These are phyloP conservation scores for Drosophila bunnanda DNA, from an alignment of 2,888 invertebrate genomes.

Conservation along the genomic window DNA sequence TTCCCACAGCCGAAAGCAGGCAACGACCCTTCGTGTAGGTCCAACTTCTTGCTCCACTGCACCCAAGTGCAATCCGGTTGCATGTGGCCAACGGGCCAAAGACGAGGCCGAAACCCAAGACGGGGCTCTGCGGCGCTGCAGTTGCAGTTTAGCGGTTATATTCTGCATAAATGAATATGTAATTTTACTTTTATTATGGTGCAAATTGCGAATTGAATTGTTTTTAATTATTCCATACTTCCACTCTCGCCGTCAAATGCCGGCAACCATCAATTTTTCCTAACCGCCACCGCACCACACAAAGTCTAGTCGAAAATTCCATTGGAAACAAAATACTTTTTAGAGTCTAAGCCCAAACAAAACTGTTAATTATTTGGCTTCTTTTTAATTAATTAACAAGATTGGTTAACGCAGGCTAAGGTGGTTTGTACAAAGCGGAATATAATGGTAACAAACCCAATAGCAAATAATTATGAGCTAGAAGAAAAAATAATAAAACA, in stretches of 20 bases:
- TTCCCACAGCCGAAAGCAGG: constrained; percentile 42
- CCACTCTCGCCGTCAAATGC: constrained; percentile 5
- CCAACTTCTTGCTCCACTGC: constrained; percentile 64
- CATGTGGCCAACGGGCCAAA: constrained; percentile 36
- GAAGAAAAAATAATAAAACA: constrained; percentile 1
- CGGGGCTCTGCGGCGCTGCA: constrained; percentile 42
- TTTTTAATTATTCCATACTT: constrained; percentile 62
- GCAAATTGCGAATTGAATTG: constrained; percentile 82
- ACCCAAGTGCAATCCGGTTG: constrained; percentile 37
- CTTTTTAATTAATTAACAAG: constrained; percentile 1
- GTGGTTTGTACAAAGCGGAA: background rate
- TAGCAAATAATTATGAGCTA: background rate
- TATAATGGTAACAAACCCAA: background rate
- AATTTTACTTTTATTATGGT: constrained; percentile 76
- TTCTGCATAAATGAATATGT: constrained; percentile 81
- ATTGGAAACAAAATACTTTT: constrained; percentile 30
- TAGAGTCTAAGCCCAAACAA: constrained; percentile 23
- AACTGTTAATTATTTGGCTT: constrained; percentile 24
- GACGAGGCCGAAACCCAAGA: constrained; percentile 11
- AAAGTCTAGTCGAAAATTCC: constrained; percentile 33
- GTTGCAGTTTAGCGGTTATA: constrained; percentile 71
- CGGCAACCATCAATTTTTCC: constrained; percentile 40
- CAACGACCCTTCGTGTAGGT: constrained; percentile 56
- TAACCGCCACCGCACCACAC: constrained; percentile 44
- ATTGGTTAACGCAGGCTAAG: constrained; percentile 1